Percentiles rank a stretch among this genome's conserved stretches.
These are phyloP conservation scores for Zosterops borbonicus DNA, from an alignment of 2,113 vertebrate species.

Conservation along the genomic window DNA sequence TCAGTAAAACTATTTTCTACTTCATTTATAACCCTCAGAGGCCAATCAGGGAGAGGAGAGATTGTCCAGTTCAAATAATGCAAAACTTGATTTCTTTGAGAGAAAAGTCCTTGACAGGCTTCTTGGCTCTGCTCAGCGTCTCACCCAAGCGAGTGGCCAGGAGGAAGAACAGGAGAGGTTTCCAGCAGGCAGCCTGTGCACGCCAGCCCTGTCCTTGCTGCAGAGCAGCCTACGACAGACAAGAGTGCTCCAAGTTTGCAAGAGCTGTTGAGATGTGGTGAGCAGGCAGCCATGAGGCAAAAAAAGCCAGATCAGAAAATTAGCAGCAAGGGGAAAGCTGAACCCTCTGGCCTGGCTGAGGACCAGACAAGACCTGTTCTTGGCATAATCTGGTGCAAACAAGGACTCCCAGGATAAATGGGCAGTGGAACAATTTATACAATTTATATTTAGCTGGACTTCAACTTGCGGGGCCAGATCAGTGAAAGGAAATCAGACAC, in stretches of 20 bases:
- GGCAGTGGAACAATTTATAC: slow-evolving; percentile 51
- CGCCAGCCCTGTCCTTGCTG: neutral
- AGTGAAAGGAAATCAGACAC: slow-evolving; percentile 38
- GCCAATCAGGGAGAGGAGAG: slow-evolving; percentile 19
- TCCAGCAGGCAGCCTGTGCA: slow-evolving; percentile 1
- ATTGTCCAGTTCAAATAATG: slow-evolving; percentile 58
- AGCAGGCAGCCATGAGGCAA: slow-evolving; percentile 2
- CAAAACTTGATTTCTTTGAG: slow-evolving; percentile 45
- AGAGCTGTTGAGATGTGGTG: slow-evolving; percentile 47
- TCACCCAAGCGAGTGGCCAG: neutral
- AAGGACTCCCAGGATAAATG: slow-evolving; percentile 56
- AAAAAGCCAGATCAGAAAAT: slow-evolving; percentile 28
- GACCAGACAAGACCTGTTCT: slow-evolving; percentile 13
- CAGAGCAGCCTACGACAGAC: neutral
- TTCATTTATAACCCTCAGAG: slow-evolving; percentile 45
- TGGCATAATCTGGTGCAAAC: slow-evolving; percentile 48
- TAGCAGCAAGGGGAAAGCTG: slow-evolving; percentile 29
- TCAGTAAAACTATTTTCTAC: slow-evolving; percentile 60
- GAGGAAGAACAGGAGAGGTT: neutral
- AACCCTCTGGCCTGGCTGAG: slow-evolving; percentile 19
- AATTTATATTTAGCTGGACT: slow-evolving; percentile 5
- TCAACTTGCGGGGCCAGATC: neutral
- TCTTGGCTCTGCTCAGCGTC: slow-evolving; percentile 39
- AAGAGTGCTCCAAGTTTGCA: neutral
- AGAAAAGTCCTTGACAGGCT: slow-evolving; percentile 39